phyloP scores from a whole-genome alignment of 2,797 vertebrate species.

The Tamandua tetradactyla region DNA sequence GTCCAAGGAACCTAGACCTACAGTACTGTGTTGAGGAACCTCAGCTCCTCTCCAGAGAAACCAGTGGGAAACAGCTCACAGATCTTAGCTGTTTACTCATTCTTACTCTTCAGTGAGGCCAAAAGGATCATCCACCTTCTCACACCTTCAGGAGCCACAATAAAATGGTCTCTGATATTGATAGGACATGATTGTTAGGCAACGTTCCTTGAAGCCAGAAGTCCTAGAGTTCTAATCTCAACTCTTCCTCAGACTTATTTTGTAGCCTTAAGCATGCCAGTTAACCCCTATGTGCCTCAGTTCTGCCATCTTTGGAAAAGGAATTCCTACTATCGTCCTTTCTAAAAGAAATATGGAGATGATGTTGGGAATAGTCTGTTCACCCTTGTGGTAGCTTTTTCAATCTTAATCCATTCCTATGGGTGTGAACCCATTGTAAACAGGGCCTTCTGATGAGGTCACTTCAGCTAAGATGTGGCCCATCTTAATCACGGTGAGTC shows the following conservation, averaged over 20 bases:
- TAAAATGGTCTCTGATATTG: not conserved
- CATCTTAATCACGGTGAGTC: no score
- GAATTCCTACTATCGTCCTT: not conserved
- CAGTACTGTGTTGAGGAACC: not conserved
- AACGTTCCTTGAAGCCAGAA: not conserved
- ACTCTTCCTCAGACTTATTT: not conserved
- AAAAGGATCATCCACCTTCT: not conserved
- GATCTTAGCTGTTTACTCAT: not conserved
- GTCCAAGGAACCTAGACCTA: not conserved
- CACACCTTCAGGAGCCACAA: not conserved
- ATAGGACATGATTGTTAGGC: not conserved
- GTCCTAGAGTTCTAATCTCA: not conserved
- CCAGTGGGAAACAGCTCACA: not conserved
- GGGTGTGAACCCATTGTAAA: no score
- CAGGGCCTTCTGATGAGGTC: no score
- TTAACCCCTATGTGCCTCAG: not conserved
- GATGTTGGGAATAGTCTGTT: not conserved
- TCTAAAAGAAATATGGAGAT: not conserved
- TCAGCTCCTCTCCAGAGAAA: not conserved
- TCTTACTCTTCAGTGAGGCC: not conserved
- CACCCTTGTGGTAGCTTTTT: no score
- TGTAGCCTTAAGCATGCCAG: not conserved
- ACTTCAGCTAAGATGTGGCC: no score
- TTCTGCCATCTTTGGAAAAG: not conserved
- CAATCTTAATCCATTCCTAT: no score